Base-by-base conservation (phyloP, 2,797 vertebrate species). In the Crenuchus spilurus region DNA sequence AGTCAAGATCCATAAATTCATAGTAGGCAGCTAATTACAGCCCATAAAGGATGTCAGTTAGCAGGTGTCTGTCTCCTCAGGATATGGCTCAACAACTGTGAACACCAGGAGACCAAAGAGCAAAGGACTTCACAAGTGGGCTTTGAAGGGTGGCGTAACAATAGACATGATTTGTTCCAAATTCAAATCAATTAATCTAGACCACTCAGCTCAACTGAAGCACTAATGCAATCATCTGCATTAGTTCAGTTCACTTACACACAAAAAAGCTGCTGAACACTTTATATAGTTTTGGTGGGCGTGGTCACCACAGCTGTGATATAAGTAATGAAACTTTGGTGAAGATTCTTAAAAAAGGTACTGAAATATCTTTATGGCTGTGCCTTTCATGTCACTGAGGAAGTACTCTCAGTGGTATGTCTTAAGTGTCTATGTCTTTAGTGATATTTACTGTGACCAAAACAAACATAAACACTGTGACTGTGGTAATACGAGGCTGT, bases 21-120 rank as follows among this genome's bases (percentile, higher is more conserved):
- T 31, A 67, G 66, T 70, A 68, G 41, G 60, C 41, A 64, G 61
- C 74, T 81, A 78, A 79, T 82, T 62, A 77, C 66, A 35, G 37
- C 46, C 79, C 60, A 70, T 74, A 69, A 71, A 49, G 28, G n/a
- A 61, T 20, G 39, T 69, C 51, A 61, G 57, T 46, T 71, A 62
- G 52, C 28, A 70, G 65, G 70, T 26, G 65, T 62, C 68, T 33
- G 16, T 72, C 42, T 77, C 71, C 49, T 70, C 41, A 39, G 78
- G 74, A 58, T 37, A 60, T 37, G 35, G 55, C 61, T 46, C 16
- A 64, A 64, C 41, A 46, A 46, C 30, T 18, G 41, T 30, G 61
- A 44, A 64, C 61, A 64, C 61, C 24, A 46, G 26, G 16, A 64
- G 16, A 64, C 41, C 5, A 11, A 63, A 26, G 60, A 63, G 33